phyloP scores from a whole-genome alignment of 2,888 invertebrate genomes.

The Scrobipalpa costella region DNA sequence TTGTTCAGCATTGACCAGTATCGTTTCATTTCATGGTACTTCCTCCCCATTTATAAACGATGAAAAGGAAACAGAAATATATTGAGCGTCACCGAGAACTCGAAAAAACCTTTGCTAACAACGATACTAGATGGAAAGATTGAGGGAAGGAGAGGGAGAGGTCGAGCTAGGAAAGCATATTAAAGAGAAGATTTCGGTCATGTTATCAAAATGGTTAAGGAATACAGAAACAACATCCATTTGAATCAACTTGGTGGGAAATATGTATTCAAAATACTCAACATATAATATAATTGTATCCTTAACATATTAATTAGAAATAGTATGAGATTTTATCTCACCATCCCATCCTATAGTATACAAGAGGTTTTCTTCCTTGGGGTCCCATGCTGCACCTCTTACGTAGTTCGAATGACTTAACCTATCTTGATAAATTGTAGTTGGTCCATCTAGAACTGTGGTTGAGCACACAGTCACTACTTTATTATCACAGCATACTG shows the following conservation, averaged over 20 bases:
- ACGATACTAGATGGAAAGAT: no score
- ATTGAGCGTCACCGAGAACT: no score
- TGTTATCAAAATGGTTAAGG: no score
- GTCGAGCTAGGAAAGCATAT: no score
- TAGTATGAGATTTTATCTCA: conserved; percentile 61
- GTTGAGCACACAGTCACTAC: conserved; percentile 65
- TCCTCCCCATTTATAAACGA: not conserved
- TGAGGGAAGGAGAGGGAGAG: no score
- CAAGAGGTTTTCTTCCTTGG: conserved; percentile 54
- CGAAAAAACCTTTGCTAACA: no score
- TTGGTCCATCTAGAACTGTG: conserved; percentile 42
- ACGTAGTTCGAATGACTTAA: conserved; percentile 73
- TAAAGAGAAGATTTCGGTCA: no score
- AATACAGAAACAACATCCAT: not conserved
- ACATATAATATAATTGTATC: not conserved
- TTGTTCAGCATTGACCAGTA: conserved; percentile 11
- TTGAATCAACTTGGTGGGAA: conserved; percentile 24
- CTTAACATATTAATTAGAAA: conserved; percentile 10
- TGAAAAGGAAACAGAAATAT: no score
- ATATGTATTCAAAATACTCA: conserved; percentile 20
- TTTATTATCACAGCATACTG: conserved; percentile 72
- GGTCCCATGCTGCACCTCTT: conserved; percentile 78
- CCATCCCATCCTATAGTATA: conserved; percentile 83
- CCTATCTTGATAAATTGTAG: conserved; percentile 58
- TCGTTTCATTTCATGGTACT: not conserved